Conservation (phyloP, 2,888 invertebrate species). For the Epinotia bilunana region DNA sequence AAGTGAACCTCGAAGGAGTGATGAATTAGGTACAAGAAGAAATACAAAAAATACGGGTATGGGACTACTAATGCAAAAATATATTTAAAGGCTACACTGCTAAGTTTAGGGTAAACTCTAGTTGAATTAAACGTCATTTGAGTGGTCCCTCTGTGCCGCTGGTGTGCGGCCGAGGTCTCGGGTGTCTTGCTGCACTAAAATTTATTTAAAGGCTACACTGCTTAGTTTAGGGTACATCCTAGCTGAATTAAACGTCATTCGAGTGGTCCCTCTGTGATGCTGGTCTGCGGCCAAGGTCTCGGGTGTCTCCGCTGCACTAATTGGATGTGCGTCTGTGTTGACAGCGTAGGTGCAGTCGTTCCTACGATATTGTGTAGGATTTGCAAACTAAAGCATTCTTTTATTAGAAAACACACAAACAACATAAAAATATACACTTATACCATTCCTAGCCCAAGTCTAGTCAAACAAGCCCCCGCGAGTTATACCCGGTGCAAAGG, state of each 20-base stretch:
- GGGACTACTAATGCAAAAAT: too few species aligned
- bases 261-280: neutral
- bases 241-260: neutral
- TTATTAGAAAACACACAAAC: too few species aligned
- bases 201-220: neutral
- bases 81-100: too few species aligned
- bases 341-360: slow-evolving; percentile 10
- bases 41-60: too few species aligned
- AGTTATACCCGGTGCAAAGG: too few species aligned
- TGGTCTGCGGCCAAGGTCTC: slow-evolving; percentile 1
- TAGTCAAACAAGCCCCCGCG: too few species aligned
- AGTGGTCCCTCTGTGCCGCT: slow-evolving; percentile 2
- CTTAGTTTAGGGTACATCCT: neutral
- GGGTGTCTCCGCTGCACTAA: slow-evolving; percentile 30
- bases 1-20: too few species aligned
- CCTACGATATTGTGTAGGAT: neutral
- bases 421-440: too few species aligned
- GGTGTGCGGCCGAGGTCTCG: neutral
- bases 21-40: neutral
- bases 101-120: neutral
- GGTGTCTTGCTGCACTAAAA: slow-evolving; percentile 32
- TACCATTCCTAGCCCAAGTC: too few species aligned
- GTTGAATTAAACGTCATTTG: neutral
- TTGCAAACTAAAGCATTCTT: too few species aligned
- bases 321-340: slow-evolving; percentile 32